phyloP scores from a whole-genome alignment of 2,888 invertebrate genomes.

The Mamestra brassicae region DNA sequence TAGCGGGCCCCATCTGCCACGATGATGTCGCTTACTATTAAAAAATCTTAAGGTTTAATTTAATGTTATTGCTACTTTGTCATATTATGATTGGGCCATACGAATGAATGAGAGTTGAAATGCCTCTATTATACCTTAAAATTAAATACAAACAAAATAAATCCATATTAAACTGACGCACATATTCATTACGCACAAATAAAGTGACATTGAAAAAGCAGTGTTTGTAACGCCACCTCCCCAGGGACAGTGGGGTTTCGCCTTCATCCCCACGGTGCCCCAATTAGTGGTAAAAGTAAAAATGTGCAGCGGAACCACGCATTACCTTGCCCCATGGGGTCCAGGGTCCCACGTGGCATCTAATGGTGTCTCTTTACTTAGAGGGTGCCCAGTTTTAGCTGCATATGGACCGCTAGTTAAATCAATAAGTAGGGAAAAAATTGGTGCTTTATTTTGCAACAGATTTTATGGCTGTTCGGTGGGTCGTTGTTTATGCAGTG shows the following conservation, averaged over 20 bases:
- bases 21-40: too few relatives aligned
- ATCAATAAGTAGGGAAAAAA: constrained; percentile 69
- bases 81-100: too few relatives aligned
- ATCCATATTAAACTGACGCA: constrained; percentile 60
- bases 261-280: constrained; percentile 84
- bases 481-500: constrained; percentile 52
- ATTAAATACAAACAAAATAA: constrained; percentile 55
- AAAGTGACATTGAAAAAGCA: constrained; percentile 87
- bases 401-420: constrained; percentile 87
- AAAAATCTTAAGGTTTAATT: too few relatives aligned
- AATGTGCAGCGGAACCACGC: constrained; percentile 89
- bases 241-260: constrained; percentile 82
- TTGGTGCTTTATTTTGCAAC: constrained; percentile 60
- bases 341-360: constrained; percentile 83
- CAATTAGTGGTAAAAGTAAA: constrained; percentile 90
- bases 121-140: constrained; percentile 7
- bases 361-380: constrained; percentile 89
- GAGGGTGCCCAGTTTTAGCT: constrained; percentile 83
- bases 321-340: constrained; percentile 81
- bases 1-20: too few relatives aligned
- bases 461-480: constrained; percentile 62
- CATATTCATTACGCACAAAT: constrained; percentile 79
- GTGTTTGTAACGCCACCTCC: constrained; percentile 78
- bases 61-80: too few relatives aligned
- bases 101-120: background rate